Base-by-base conservation (phyloP, 2,888 invertebrate genomes). In the Oxycera nigricornis region DNA sequence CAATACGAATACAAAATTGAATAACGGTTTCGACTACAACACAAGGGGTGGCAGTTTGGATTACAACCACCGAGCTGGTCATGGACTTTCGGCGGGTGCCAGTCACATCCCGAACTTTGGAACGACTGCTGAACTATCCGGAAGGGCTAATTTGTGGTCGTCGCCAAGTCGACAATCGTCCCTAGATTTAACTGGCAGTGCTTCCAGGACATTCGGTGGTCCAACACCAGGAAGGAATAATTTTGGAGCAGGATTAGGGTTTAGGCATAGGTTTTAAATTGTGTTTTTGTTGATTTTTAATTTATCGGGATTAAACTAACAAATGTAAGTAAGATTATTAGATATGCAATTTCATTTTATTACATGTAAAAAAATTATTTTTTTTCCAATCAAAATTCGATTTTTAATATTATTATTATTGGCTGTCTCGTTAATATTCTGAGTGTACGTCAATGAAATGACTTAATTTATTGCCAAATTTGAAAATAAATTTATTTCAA, bases 141-240 rank as follows among this genome's bases (percentile, higher is more conserved):
- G 79, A 1, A 79, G 30, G 2, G 82, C 80, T 0, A 83, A 83
- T 72, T 73, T 83, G 1, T 79, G 79, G 75, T 78, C 75, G 7
- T 83, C 83, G 1, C 75, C 78, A 3, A 79, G 78, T 77, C 77
- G 79, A 17, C 78, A 79, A 2, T 73, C 81, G 1, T 79, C 81
- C n/a, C 28, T 83, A 50, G 79, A 80, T 76, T 77, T 82, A 57
- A 80, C 77, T 17, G 82, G 79, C n/a, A 80, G 77, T 77, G 82
- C 80, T 1, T 73, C 78, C 0, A 78, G 78, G 1, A 80, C 81
- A 46, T 26, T 81, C 14, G 79, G 79, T 39, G 81, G 81, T 4
- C 80, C 80, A 17, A 78, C 80, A 22, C 67, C 52, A 1, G 80
- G 80, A 2, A 75, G 77, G 28, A 77, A 77, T 2, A 77, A 80